Evolutionary conservation across 2,888 invertebrate genomes (phyloP), one percentile per base, ranked within the genome.

Genomic region (Prosopocoilus inquinatus): DNA sequence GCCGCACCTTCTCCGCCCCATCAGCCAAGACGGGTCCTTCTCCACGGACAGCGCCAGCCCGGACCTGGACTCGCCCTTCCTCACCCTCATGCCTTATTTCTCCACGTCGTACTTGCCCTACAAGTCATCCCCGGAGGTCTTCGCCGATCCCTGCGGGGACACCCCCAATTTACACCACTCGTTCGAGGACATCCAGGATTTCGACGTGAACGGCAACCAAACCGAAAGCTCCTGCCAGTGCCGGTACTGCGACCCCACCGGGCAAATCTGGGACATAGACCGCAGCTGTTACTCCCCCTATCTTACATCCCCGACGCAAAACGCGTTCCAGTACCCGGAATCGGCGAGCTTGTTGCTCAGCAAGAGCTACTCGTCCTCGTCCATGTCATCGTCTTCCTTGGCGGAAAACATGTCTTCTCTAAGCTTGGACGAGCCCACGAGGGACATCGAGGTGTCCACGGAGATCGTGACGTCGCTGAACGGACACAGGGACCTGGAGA

Each of bases 381-480:
- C 20, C 20, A 28, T 15, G 11, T 55, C 55, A 9, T 55, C 55
- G 2, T 55, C 54, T 8, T 50, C 49, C 2, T 50, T 72, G 50
- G 55, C 65, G 9, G 64, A 64, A 53, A 61, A 64, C 49, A 57
- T 72, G 60, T 70, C 73, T 9, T 64, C 68, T 8, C 47, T 73
- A 35, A 67, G 68, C 2, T 51, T 72, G 39, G 68, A 70, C 3
- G 68, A 68, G 9, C 33, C 50, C 11, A 44, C 50, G 1, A 33
- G 55, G 47, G 81, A 81, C 41, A 77, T 89, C 66, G 87, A 88
- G 74, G 88, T 89, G 55, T 88, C 88, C 33, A 88, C 89, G 34
- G 87, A 89, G 70, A 90, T 90, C 65, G 88, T 90, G 63, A 89
- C 89, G 20, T 89, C 89, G 43, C 83, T 85, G 64, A 88, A 89